A percentile compares a stretch with the other conserved stretches of the same genome.
These are phyloP conservation scores for Ormyrus rosae DNA, from an alignment of 2,888 invertebrate genomes.

Conservation along the genomic window DNA sequence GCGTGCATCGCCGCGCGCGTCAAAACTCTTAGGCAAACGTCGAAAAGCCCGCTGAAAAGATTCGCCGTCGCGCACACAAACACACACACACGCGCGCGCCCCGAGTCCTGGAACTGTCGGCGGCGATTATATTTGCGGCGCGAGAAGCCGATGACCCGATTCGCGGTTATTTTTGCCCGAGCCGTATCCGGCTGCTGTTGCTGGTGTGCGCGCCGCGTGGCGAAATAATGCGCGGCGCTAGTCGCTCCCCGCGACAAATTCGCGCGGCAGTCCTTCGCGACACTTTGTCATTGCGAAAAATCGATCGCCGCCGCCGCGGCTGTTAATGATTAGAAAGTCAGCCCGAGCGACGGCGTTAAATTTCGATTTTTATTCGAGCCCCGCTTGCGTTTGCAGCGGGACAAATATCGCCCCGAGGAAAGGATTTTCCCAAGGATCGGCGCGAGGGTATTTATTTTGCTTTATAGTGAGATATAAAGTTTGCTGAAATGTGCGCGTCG, in stretches of 20 bases:
- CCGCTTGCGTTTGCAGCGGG: background rate
- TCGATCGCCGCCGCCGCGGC: conserved; percentile 1
- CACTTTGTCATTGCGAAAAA: conserved; percentile 34
- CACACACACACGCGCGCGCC: too few relatives aligned
- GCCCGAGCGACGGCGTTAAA: background rate
- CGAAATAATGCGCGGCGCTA: conserved; percentile 17
- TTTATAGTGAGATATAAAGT: too few relatives aligned
- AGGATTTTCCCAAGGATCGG: background rate
- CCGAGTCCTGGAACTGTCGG: conserved; percentile 50
- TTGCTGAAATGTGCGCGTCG: too few relatives aligned
- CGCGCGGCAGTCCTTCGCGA: background rate
- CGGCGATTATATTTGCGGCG: conserved; percentile 11
- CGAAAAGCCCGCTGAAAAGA: too few relatives aligned
- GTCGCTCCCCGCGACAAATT: background rate
- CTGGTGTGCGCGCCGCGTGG: background rate
- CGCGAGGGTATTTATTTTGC: too few relatives aligned
- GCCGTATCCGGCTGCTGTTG: conserved; percentile 23
- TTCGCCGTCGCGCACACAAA: too few relatives aligned
- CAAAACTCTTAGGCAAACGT: too few relatives aligned
- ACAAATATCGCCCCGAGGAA: background rate
- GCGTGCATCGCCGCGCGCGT: too few relatives aligned
- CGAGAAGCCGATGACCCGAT: conserved; percentile 42
- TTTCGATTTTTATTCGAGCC: background rate
- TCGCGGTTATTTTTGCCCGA: conserved; percentile 22
- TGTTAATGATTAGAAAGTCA: conserved; percentile 32